These are phyloP conservation scores for Drosophila ezoana DNA, from an alignment of 2,888 invertebrate genomes.

Conservation along the genomic window DNA sequence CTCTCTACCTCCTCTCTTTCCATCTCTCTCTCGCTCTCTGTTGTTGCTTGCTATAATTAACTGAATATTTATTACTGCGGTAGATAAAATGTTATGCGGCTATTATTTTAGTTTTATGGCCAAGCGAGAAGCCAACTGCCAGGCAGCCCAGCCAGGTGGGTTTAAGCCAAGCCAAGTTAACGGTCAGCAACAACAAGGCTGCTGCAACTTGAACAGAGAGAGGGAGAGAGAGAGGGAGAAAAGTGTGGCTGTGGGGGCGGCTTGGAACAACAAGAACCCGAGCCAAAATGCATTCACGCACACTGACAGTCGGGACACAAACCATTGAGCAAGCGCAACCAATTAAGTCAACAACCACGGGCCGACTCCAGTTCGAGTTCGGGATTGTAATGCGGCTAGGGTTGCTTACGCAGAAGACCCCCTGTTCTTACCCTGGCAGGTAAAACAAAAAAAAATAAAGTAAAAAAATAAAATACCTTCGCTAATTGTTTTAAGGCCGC, in stretches of 20 bases:
- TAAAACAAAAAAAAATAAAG: not conserved
- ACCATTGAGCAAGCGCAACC: constrained; percentile 68
- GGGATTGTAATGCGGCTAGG: constrained; percentile 24
- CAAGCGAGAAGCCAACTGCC: constrained; percentile 56
- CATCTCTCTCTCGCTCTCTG: not conserved
- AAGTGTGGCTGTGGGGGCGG: not conserved
- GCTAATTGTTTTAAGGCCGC: constrained; percentile 75
- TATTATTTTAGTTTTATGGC: constrained; percentile 80
- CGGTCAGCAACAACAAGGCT: constrained; percentile 14
- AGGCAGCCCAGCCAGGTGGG: constrained; percentile 56
- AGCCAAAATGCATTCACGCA: constrained; percentile 61
- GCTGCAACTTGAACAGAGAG: constrained; percentile 12
- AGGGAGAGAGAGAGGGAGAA: not conserved
- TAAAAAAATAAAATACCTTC: constrained; percentile 38
- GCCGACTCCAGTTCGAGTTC: constrained; percentile 1
- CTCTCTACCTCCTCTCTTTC: not conserved
- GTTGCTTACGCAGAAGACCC: constrained; percentile 17
- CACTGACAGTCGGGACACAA: constrained; percentile 44
- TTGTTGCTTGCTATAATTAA: constrained; percentile 68
- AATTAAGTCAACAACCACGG: constrained; percentile 54
- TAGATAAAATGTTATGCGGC: constrained; percentile 81
- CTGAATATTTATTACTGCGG: constrained; percentile 79
- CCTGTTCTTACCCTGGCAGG: no score
- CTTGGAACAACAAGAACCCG: constrained; percentile 31
- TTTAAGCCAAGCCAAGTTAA: constrained; percentile 56